Conservation (phyloP, 2,113 vertebrate species). For the Maccullochella peelii region DNA sequence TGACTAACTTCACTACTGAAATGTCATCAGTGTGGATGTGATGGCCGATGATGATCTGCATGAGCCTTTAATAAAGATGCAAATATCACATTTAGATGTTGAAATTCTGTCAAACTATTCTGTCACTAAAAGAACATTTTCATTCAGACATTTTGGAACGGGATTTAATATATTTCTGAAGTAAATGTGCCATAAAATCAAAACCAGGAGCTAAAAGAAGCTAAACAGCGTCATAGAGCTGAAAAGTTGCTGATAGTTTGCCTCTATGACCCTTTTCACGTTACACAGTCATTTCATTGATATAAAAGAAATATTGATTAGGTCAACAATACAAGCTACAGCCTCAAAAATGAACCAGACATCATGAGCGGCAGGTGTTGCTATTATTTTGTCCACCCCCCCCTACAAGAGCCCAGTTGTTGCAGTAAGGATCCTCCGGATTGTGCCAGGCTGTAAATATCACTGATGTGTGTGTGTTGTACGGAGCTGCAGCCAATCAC, state of each 20-base stretch:
- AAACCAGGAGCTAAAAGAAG: too few relatives aligned
- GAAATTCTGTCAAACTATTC: neutral
- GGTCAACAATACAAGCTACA: neutral
- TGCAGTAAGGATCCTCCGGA: neutral
- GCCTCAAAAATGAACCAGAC: neutral
- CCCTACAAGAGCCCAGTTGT: neutral
- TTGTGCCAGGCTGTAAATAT: too few relatives aligned
- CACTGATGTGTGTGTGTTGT: neutral
- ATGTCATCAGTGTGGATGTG: neutral
- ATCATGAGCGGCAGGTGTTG: neutral
- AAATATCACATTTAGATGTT: conserved; percentile 5
- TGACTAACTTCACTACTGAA: conserved; percentile 8
- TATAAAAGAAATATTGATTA: neutral
- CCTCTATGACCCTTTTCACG: too few relatives aligned
- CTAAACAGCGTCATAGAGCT: too few relatives aligned
- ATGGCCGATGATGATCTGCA: neutral
- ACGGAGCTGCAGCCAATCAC: conserved; percentile 25
- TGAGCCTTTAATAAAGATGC: conserved; percentile 35
- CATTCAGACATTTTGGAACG: neutral
- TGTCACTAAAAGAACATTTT: neutral
- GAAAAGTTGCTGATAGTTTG: too few relatives aligned
- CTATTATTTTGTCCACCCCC: conserved; percentile 2
- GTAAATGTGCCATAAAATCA: too few relatives aligned
- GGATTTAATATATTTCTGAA: too few relatives aligned
- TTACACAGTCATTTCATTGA: too few relatives aligned